Conservation (phyloP, 2,113 vertebrate genomes). For the Siniperca knerii region DNA sequence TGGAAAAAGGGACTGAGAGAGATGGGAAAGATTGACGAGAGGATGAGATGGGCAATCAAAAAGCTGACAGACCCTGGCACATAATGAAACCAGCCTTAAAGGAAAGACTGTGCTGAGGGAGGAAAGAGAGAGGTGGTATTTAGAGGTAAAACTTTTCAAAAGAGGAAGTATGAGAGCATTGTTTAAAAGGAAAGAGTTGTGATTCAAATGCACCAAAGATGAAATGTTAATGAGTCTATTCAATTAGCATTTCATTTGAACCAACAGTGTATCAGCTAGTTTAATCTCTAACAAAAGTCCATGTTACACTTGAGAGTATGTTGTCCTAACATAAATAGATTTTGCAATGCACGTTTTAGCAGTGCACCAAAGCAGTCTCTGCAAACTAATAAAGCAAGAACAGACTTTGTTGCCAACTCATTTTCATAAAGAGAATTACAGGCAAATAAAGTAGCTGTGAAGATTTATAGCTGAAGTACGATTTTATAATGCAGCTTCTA, state of each 20-base stretch:
- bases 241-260: background rate
- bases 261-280: background rate
- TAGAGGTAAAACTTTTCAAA: background rate
- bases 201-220: background rate
- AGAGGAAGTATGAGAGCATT: background rate
- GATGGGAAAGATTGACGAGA: background rate
- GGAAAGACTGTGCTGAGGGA: background rate
- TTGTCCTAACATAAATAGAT: background rate
- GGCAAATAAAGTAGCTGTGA: constrained; percentile 3
- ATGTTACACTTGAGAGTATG: too few species aligned
- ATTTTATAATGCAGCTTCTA: constrained; percentile 17
- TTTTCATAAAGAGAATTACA: constrained; percentile 16
- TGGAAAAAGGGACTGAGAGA: constrained; percentile 12
- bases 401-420: background rate
- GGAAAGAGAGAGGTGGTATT: background rate
- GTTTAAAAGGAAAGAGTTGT: background rate
- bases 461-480: constrained; percentile 18
- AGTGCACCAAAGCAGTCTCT: background rate
- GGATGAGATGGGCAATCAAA: background rate
- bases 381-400: background rate
- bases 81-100: constrained; percentile 16
- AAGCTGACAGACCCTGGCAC: constrained; percentile 2
- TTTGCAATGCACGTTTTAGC: background rate
- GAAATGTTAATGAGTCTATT: background rate
- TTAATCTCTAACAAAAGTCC: background rate